Evolutionary conservation across 2,888 invertebrate species (phyloP).

Genomic region (Patella depressa): DNA sequence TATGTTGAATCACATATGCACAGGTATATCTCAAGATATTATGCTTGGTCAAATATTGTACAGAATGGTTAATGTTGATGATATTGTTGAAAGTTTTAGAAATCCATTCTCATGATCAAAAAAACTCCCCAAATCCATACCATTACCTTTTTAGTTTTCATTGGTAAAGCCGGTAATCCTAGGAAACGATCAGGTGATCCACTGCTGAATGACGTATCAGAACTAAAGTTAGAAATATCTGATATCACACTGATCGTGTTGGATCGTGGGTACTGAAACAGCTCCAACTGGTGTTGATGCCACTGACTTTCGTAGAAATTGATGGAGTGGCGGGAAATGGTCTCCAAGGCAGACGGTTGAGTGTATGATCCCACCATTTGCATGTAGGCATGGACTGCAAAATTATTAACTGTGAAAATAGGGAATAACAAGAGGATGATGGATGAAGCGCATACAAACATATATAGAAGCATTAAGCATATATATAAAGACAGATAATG

Average conservation of each 20-base stretch:
- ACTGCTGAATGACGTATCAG: slow-evolving; percentile 52
- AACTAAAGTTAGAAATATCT: slow-evolving; percentile 52
- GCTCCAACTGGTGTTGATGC: slow-evolving; percentile 72
- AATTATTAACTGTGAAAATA: slow-evolving; percentile 15
- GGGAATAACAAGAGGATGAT: not conserved
- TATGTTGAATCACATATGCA: too few relatives aligned
- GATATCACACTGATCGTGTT: slow-evolving; percentile 68
- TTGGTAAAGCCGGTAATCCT: slow-evolving; percentile 53
- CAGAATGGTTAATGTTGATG: too few relatives aligned
- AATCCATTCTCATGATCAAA: too few relatives aligned
- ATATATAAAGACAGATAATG: too few relatives aligned
- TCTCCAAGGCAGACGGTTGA: slow-evolving; percentile 79
- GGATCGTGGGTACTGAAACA: slow-evolving; percentile 65
- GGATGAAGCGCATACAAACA: not conserved
- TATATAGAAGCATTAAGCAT: not conserved
- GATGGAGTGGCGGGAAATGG: slow-evolving; percentile 89
- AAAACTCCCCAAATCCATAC: not conserved
- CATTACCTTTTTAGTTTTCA: slow-evolving; percentile 54
- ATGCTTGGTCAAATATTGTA: too few relatives aligned
- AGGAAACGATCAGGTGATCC: slow-evolving; percentile 50
- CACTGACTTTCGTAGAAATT: slow-evolving; percentile 77
- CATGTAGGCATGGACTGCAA: slow-evolving; percentile 91
- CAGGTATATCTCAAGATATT: too few relatives aligned
- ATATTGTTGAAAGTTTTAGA: too few relatives aligned
- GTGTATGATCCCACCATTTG: slow-evolving; percentile 91